Conservation (phyloP, 1,140 invertebrate species). For the Brachystomella parvula region DNA sequence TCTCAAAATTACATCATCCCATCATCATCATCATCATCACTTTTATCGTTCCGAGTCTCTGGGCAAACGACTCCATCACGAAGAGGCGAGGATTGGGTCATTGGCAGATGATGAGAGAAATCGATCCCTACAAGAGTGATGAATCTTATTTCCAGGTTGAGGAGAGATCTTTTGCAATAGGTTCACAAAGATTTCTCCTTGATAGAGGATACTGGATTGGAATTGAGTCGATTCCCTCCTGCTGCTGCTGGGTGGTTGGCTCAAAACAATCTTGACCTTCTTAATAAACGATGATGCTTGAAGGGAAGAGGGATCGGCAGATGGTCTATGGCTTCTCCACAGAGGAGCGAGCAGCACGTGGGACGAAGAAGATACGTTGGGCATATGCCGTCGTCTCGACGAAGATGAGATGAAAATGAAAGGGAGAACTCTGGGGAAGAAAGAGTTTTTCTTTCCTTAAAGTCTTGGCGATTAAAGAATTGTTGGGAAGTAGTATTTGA, state of each 20-base stretch:
- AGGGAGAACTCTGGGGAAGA: neutral
- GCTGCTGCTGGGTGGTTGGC: neutral
- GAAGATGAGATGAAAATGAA: neutral
- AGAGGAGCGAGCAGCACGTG: neutral
- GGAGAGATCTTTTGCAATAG: too few relatives aligned
- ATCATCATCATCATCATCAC: too few relatives aligned
- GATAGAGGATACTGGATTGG: neutral
- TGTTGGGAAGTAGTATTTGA: neutral
- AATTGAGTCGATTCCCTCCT: neutral
- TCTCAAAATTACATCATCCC: too few relatives aligned
- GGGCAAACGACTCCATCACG: too few relatives aligned
- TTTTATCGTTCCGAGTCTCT: too few relatives aligned
- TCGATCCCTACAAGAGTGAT: too few relatives aligned
- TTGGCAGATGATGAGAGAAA: too few relatives aligned
- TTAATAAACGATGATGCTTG: too few relatives aligned
- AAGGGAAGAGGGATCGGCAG: too few relatives aligned
- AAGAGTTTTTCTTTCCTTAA: neutral
- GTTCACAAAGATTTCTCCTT: neutral
- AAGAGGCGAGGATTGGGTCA: too few relatives aligned
- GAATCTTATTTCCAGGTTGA: too few relatives aligned
- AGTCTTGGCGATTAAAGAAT: neutral
- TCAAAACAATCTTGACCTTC: conserved; percentile 9
- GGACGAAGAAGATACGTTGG: neutral
- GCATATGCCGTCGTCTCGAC: neutral
- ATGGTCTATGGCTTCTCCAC: too few relatives aligned